Base-by-base conservation (phyloP, 2,888 invertebrate species). In the Conus canariensis region DNA sequence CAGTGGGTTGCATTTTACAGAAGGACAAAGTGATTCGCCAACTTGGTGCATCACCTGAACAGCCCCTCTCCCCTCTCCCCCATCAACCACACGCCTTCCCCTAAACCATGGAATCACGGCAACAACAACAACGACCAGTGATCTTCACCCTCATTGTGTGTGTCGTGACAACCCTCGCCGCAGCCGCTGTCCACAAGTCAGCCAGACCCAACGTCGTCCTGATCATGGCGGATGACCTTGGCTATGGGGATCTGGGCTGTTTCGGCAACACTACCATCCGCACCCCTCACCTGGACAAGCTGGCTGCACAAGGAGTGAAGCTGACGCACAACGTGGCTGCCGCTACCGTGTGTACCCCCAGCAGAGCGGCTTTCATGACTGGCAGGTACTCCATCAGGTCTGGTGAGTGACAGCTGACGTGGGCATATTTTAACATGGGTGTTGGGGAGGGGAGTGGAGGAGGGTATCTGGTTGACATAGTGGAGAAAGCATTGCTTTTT, bases 141-240 rank as follows among this genome's bases (percentile, higher is more conserved):
- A 45, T 64, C 12, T 64, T 64, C 10, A 10, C 16, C 12, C 12
- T 64, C 10, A 16, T 16, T 64, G 16, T 64, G 16, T 64, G 10
- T 64, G 60, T 64, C 7, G 16, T 14, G 60, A 64, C 60, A 64
- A 16, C 16, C 16, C 60, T 64, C 16, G 2, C 16, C 8, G 4
- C 12, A 64, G 60, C 60, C 16, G 16, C 80, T 80, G 22, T n/a
- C 67, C 16, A 22, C 80, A 16, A 87, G 19, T 10, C 70, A 7
- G 19, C 67, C 70, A 77, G n/a, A 16, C 97, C 97, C 4, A 97
- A 97, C 94, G 95, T 97, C 85, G 91, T 97, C 88, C 93, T 97
- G 5, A 93, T 97, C 60, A 94, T 97, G 92, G 97, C 97, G 8
- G 97, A 97, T 94, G 97, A 97, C 93, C 94, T 97, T 89, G 97